Conservation (phyloP, 2,113 vertebrate genomes). For the Perca fluviatilis region DNA sequence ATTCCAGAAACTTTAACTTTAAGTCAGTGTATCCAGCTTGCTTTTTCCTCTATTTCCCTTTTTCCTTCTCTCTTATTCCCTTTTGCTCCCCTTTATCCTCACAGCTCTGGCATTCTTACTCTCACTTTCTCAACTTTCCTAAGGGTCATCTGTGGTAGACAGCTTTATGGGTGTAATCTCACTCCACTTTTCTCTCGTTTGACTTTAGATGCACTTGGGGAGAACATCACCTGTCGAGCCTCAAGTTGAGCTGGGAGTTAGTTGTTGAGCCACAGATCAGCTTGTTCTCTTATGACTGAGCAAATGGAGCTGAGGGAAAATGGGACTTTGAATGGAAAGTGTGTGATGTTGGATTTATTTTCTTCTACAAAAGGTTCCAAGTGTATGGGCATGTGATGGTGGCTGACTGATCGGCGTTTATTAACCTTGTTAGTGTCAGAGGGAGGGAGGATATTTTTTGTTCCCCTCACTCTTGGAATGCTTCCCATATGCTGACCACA, state of each 20-base stretch:
- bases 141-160: conserved; percentile 37
- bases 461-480: conserved; percentile 54
- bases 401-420: conserved; percentile 54
- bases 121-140: conserved; percentile 45
- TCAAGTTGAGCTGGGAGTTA: conserved; percentile 17
- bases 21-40: neutral
- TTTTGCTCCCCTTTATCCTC: neutral
- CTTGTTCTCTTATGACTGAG: conserved; percentile 26
- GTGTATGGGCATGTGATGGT: neutral
- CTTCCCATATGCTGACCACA: conserved; percentile 64
- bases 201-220: conserved; percentile 40
- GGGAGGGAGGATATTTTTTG: conserved; percentile 56
- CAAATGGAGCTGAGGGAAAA: conserved; percentile 44
- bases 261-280: conserved; percentile 16
- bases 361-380: conserved; percentile 46
- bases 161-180: conserved; percentile 53
- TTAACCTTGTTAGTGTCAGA: conserved; percentile 70
- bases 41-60: conserved; percentile 2
- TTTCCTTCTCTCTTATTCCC: neutral
- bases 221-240: conserved; percentile 56
- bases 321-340: conserved; percentile 32
- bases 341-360: conserved; percentile 16
- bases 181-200: conserved; percentile 23
- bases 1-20: neutral
- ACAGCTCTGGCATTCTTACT: conserved; percentile 26